Evolutionary conservation across 2,113 vertebrate species (phyloP), one percentile per base, ranked within the genome.

Genomic region (Ctenomys sociabilis): DNA sequence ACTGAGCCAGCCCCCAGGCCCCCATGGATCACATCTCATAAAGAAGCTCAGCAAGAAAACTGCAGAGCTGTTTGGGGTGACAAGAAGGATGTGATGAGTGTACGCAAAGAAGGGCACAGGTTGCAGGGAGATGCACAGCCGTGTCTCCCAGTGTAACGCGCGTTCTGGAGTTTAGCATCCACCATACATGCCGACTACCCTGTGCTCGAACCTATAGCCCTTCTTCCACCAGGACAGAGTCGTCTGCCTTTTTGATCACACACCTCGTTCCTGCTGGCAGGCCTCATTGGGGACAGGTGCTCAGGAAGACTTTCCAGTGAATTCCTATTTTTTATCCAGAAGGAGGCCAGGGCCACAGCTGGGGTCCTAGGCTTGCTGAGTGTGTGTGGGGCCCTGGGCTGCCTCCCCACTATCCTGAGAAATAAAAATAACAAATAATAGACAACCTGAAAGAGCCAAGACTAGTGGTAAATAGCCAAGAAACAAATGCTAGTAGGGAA

Each of bases 301-400:
- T 57, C 19, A 91, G 90, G 59, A 96, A 94, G 78, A 61, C n/a
- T 4, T 52, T 54, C 66, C 64, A 43, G 40, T 85, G 61, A 83
- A 93, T 91, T 95, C 17, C 32, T 57, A 83, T 40, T 72, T 91
- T n/a, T 83, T 91, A 88, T 70, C 49, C 40, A 10, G 17, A 88
- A 68, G 66, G 17, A 63, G 19, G 49, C 28, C 12, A 17, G n/a
- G n/a, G 12, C 11, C 37, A 7, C 22, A 28, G 2, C 52, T 3
- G 24, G 28, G 61, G 19, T 19, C 9, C 11, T 10, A 7, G 73
- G 40, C 21, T 59, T 8, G 14, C 28, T 10, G 1, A n/a, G 6
- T 40, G 12, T 30, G 73, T 1, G 22, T 35, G 30, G 75, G 84
- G n/a, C 45, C 49, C 10, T 59, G 30, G n/a, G 30, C 28, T 81